Evolutionary conservation across 2,888 invertebrate species (phyloP).

Genomic region (Caenorhabditis japonica): DNA sequence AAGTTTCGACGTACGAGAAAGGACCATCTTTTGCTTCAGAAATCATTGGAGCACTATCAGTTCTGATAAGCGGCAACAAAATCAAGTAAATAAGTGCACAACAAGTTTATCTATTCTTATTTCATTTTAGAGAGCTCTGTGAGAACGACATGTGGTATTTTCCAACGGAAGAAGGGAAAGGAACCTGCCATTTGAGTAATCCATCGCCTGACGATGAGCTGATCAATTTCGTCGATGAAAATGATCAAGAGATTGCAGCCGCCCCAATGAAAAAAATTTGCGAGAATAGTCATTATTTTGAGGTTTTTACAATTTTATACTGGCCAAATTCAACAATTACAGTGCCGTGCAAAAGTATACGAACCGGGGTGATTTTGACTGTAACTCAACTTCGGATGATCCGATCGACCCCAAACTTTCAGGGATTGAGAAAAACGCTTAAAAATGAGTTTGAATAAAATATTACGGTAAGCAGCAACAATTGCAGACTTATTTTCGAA

Average conservation of each 20-base stretch:
- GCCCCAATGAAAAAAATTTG: conserved; percentile 61
- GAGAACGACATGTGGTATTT: conserved; percentile 55
- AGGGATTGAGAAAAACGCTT: too few relatives aligned
- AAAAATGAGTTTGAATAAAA: too few relatives aligned
- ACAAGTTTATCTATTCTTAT: background rate
- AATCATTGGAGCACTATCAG: conserved; percentile 64
- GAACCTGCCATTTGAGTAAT: conserved; percentile 3
- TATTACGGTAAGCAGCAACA: too few relatives aligned
- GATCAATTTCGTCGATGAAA: conserved; percentile 51
- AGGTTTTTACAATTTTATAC: too few relatives aligned
- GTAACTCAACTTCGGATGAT: too few relatives aligned
- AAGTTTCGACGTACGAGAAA: conserved; percentile 43
- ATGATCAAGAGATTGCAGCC: conserved; percentile 44
- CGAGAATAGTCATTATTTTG: conserved; percentile 64
- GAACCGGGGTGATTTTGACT: too few relatives aligned
- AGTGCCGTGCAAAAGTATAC: too few relatives aligned
- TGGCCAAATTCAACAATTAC: too few relatives aligned
- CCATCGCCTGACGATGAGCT: conserved; percentile 12
- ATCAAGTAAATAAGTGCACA: too few relatives aligned
- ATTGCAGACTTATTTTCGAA: too few relatives aligned
- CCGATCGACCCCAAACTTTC: too few relatives aligned
- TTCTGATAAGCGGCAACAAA: conserved; percentile 54
- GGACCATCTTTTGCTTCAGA: conserved; percentile 65
- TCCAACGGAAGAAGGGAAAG: conserved; percentile 18
- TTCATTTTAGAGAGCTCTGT: conserved; percentile 51